Conservation (phyloP, 2,113 vertebrate species). For the Aspidoscelis tigris region DNA sequence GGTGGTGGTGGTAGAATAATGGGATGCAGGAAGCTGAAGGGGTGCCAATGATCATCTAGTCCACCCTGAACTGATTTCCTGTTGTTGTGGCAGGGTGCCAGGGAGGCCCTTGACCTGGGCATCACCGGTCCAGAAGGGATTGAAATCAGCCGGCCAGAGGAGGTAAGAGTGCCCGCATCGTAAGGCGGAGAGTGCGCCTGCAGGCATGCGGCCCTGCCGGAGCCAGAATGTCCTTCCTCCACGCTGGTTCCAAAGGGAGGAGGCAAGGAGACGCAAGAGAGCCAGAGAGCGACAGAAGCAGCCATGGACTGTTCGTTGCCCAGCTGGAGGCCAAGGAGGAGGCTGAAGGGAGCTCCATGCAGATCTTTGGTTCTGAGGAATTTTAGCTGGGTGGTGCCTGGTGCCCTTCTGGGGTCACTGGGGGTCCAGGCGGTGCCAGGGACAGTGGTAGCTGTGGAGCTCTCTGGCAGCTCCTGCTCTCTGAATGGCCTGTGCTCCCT, state of each 20-base stretch:
- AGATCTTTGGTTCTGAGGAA: not conserved
- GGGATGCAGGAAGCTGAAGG: no score
- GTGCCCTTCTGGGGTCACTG: no score
- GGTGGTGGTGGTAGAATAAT: not conserved
- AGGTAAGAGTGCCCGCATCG: slow-evolving; percentile 74
- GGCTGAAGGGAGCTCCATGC: not conserved
- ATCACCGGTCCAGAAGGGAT: slow-evolving; percentile 96
- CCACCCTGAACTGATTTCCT: not conserved
- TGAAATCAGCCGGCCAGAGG: slow-evolving; percentile 95
- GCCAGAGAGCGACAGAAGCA: not conserved
- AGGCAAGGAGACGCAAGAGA: not conserved
- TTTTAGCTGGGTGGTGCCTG: no score
- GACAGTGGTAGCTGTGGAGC: not conserved
- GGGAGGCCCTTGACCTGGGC: slow-evolving; percentile 91
- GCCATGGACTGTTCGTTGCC: not conserved
- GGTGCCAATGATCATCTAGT: no score
- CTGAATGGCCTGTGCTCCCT: no score
- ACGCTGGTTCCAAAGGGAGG: no score
- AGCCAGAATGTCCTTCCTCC: no score
- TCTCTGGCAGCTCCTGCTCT: rapidly evolving
- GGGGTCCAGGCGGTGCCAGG: not conserved
- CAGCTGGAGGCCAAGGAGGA: not conserved
- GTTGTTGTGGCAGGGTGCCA: slow-evolving; percentile 83
- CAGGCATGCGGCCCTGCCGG: rapidly evolving
- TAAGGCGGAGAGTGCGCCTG: rapidly evolving